These are phyloP conservation scores for Mellivora capensis DNA, from an alignment of 2,113 vertebrate genomes.

Conservation along the genomic window DNA sequence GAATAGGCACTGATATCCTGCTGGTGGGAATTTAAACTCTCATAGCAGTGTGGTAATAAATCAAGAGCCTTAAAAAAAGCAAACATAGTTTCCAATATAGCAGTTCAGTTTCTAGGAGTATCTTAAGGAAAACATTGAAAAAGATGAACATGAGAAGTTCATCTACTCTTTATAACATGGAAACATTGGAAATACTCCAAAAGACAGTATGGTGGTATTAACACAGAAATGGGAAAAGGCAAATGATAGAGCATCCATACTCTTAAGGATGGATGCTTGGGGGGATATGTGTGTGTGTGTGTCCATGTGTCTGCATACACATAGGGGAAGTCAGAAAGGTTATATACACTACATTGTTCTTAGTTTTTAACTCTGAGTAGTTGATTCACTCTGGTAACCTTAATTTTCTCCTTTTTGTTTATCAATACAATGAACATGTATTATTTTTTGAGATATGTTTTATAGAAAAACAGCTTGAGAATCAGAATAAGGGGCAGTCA, in stretches of 20 bases:
- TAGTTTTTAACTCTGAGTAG: neutral
- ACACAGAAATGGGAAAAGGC: conserved; percentile 2
- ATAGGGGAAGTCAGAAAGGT: neutral
- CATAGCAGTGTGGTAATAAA: neutral
- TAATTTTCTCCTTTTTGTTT: conserved; percentile 9
- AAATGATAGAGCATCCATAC: neutral
- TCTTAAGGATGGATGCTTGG: neutral
- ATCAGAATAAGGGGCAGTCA: neutral
- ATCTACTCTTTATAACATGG: neutral
- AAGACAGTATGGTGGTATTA: neutral
- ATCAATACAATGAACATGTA: neutral
- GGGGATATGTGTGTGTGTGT: neutral
- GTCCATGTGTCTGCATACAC: neutral
- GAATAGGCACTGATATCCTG: neutral
- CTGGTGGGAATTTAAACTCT: conserved; percentile 1
- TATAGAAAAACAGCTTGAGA: conserved; percentile 36
- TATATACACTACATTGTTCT: neutral
- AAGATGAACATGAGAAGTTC: conserved; percentile 14
- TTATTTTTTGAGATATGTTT: conserved; percentile 25
- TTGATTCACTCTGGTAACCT: neutral
- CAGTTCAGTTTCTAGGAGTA: conserved; percentile 4
- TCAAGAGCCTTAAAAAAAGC: neutral
- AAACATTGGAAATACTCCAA: neutral
- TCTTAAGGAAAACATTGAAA: conserved; percentile 6
- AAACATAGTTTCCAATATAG: neutral